These are phyloP conservation scores for Tyto alba DNA, from an alignment of 2,113 vertebrate genomes.

Conservation along the genomic window DNA sequence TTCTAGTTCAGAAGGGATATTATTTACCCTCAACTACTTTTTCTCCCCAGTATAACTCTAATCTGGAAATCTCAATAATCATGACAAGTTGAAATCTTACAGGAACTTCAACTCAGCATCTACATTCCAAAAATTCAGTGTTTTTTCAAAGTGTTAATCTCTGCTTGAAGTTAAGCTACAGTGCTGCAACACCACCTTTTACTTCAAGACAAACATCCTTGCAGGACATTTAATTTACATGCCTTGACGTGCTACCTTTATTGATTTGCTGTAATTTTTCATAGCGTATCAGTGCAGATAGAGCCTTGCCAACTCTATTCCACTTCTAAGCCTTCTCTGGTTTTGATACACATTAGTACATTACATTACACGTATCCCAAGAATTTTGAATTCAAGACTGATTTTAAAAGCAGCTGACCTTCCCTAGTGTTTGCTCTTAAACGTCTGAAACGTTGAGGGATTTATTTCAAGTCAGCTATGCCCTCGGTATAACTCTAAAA, in stretches of 20 bases:
- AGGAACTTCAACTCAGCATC: not conserved
- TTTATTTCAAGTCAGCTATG: not conserved
- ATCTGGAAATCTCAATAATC: not conserved
- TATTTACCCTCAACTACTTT: not conserved
- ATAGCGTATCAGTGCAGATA: not conserved
- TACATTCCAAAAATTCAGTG: not conserved
- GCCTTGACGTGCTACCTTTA: not conserved
- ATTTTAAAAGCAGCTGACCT: not conserved
- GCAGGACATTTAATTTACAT: not conserved
- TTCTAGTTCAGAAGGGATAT: not conserved
- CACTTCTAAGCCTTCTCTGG: not conserved
- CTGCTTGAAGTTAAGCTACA: not conserved
- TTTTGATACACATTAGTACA: not conserved
- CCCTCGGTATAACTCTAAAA: not conserved
- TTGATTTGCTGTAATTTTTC: not conserved
- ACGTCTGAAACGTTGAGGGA: not conserved
- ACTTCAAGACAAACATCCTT: not conserved
- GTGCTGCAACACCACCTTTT: not conserved
- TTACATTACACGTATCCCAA: not conserved
- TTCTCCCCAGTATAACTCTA: not conserved
- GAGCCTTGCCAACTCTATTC: not conserved
- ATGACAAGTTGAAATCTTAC: not conserved
- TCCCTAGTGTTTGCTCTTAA: not conserved
- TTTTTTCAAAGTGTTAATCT: accelerated
- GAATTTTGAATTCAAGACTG: not conserved